Percentiles rank a stretch among this genome's conserved stretches.
Evolutionary conservation across 2,888 invertebrate species (phyloP).

Genomic region (Leucoma salicis): DNA sequence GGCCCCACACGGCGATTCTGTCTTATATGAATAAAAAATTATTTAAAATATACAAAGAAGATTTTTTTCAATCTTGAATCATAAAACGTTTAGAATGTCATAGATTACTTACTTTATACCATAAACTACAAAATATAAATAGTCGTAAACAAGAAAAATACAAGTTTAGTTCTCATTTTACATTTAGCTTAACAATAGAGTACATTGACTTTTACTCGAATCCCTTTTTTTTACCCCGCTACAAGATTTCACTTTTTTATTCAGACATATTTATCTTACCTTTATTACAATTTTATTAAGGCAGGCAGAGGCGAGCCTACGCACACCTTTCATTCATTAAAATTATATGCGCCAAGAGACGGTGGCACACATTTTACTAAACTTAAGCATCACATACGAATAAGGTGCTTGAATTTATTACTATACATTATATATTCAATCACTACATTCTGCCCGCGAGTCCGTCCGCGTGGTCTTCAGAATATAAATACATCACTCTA

Average conservation of each 20-base stretch:
- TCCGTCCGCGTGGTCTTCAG: no score
- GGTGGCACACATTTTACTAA: conserved; percentile 17
- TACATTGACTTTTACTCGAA: background rate
- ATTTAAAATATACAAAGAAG: background rate
- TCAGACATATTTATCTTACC: conserved; percentile 55
- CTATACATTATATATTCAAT: no score
- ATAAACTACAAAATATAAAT: background rate
- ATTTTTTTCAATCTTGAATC: background rate
- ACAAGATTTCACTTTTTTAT: conserved; percentile 36
- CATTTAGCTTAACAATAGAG: background rate
- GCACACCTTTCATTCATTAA: conserved; percentile 67
- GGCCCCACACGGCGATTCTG: no score
- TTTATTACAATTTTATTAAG: conserved; percentile 76
- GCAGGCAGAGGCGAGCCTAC: conserved; percentile 52
- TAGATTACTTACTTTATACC: background rate
- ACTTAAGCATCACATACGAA: background rate
- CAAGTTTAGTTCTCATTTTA: background rate
- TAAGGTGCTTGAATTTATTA: background rate
- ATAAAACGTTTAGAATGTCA: background rate
- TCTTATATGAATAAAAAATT: no score
- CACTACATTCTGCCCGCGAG: no score
- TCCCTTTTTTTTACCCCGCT: conserved; percentile 1
- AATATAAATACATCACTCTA: no score
- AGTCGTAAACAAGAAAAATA: background rate
- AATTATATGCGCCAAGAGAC: conserved; percentile 43